Percentiles rank a stretch among this genome's conserved stretches.
Evolutionary conservation across 2,113 vertebrate genomes (phyloP).

Genomic region (Herpailurus yagouaroundi): DNA sequence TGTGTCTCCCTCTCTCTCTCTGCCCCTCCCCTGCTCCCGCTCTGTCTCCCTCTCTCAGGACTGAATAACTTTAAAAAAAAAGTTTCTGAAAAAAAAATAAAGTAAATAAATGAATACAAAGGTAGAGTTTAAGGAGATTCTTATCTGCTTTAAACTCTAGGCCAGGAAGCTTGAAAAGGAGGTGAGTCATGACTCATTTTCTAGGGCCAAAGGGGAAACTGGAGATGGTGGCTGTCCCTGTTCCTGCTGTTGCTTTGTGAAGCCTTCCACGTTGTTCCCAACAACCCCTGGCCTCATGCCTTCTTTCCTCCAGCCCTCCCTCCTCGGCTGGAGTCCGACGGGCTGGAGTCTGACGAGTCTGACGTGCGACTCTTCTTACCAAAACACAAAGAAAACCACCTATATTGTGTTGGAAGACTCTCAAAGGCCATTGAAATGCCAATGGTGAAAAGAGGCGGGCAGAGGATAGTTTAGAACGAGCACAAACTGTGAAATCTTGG

Average conservation of each 20-base stretch:
- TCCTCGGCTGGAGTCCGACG: accelerated
- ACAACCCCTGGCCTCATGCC: background rate
- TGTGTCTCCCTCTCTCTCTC: no score
- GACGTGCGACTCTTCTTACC: background rate
- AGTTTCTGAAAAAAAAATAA: no score
- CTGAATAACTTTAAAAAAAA: no score
- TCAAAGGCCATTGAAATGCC: background rate
- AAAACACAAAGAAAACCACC: background rate
- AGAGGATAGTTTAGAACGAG: background rate
- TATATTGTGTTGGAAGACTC: background rate
- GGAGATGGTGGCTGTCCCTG: background rate
- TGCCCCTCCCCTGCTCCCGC: no score
- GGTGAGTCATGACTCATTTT: constrained; percentile 65
- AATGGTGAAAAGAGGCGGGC: no score
- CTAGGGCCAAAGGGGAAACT: constrained; percentile 43
- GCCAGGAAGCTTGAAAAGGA: constrained; percentile 54
- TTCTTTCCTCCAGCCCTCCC: background rate
- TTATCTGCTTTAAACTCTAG: background rate
- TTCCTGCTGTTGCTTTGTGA: background rate
- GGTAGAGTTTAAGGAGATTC: background rate
- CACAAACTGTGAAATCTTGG: background rate
- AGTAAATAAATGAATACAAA: background rate
- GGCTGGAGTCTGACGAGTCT: background rate
- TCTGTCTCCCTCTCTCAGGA: no score
- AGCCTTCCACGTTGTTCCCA: background rate